Percentiles rank a stretch among this genome's conserved stretches.
These are phyloP conservation scores for Pseudopipra pipra DNA, from an alignment of 2,113 vertebrate genomes.

Conservation along the genomic window DNA sequence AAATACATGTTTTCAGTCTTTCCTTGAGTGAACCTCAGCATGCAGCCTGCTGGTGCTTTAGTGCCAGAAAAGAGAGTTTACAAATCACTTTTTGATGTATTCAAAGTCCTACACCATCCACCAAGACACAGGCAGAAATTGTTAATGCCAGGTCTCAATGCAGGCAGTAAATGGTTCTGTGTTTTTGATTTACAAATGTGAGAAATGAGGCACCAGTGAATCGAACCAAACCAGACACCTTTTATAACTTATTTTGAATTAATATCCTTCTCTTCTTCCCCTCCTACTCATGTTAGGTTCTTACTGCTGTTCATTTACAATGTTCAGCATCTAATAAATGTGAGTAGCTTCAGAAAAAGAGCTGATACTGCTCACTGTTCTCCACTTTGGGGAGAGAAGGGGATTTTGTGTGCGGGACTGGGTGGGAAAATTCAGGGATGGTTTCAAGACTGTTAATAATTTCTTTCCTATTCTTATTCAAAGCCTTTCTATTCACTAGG, in stretches of 20 bases:
- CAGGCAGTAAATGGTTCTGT: background rate
- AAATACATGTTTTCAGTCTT: background rate
- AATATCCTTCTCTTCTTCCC: background rate
- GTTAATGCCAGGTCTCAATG: background rate
- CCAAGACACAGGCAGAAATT: background rate
- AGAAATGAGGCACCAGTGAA: background rate
- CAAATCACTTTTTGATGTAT: background rate
- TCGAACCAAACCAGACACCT: background rate
- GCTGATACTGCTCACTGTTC: background rate
- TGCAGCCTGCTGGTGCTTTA: background rate
- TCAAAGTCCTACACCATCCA: background rate
- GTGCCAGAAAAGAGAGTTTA: background rate
- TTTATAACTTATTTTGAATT: background rate
- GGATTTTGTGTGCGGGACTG: background rate
- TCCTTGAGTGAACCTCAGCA: background rate
- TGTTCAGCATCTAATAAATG: background rate
- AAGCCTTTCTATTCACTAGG: constrained; percentile 4
- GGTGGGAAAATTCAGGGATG: background rate
- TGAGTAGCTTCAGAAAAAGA: background rate
- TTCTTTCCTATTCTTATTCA: background rate
- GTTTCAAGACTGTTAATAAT: background rate
- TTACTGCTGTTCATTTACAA: background rate
- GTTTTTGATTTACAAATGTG: background rate
- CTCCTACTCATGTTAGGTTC: background rate
- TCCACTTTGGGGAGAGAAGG: background rate